These are phyloP conservation scores for Spinus olivaceus DNA, from an alignment of 2,797 vertebrate species.

Conservation along the genomic window DNA sequence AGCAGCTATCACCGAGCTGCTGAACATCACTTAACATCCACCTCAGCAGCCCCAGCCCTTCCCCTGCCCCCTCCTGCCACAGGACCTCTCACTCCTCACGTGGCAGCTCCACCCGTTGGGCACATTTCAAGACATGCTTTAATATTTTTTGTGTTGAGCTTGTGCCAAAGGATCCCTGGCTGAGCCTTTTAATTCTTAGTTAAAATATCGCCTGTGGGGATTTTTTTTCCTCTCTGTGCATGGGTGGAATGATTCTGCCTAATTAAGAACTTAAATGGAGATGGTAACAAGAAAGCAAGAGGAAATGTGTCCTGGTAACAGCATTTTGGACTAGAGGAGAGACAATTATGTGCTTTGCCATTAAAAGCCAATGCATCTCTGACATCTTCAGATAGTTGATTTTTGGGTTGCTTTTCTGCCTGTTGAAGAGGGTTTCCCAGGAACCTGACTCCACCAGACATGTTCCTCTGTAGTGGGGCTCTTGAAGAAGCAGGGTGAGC, in stretches of 20 bases:
- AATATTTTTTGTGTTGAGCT: not conserved
- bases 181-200: not conserved
- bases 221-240: not conserved
- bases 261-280: conserved; percentile 11
- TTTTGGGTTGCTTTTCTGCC: not conserved
- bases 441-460: not conserved
- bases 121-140: not conserved
- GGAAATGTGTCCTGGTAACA: not conserved
- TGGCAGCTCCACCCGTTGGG: fast-evolving
- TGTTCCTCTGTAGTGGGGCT: not conserved
- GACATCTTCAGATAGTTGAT: not conserved
- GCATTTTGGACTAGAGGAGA: not conserved
- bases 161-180: not conserved
- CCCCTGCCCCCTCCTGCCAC: fast-evolving
- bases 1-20: not conserved
- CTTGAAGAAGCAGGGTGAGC: not conserved
- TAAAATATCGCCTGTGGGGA: not conserved
- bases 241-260: not conserved
- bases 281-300: not conserved
- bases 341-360: not conserved
- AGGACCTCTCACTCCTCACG: not conserved
- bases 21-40: not conserved
- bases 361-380: not conserved
- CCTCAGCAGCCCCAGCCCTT: not conserved
- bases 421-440: not conserved